Base-by-base conservation (phyloP, 1,140 invertebrate genomes). In the Hirudo medicinalis region DNA sequence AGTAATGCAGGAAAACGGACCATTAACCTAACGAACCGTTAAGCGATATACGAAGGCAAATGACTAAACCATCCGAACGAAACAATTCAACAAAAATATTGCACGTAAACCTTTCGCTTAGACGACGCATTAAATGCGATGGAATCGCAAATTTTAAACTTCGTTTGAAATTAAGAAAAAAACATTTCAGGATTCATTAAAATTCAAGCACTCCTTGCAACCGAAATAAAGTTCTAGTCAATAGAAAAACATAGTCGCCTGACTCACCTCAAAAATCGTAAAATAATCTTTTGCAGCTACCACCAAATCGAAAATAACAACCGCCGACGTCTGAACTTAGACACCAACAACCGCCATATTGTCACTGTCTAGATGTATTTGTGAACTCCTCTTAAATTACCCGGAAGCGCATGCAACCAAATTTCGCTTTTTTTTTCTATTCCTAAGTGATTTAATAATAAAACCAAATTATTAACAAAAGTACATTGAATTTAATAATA, bases 361-460 rank as follows among this genome's bases (percentile, higher is more conserved):
- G 57, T 63, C 57, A 63, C 57, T 63, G 57, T 63, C 57, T 25
- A 63, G 5, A 63, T 63, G 57, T 63, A 25, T 63, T 63, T 63
- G 57, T 63, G 22, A 63, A 25, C 29, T 63, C 22, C 22, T 63
- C 29, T 63, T 25, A 63, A 63, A 63, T 63, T 63, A n/a, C 57
- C 29, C 4, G 4, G 43, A 49, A 49, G 43, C 43, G 43, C 43
- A 49, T 17, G 13, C 4, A 49, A 49, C 15, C 3, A 17, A 15
- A 49, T 49, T 49, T 49, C 43, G 5, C 15, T 15, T 49, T 49
- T 49, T 15, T 49, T 49, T 49, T 49, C 43, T 49, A 49, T 49
- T 49, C 13, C 13, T 17, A 13, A 2, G 9, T 49, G 43, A 17
- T 49, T 11, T 49, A 49, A 49, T 49, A 49, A 49, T 49, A 15